Evolutionary conservation across 2,113 vertebrate genomes (phyloP).

Genomic region (Cheirogaleus medius): DNA sequence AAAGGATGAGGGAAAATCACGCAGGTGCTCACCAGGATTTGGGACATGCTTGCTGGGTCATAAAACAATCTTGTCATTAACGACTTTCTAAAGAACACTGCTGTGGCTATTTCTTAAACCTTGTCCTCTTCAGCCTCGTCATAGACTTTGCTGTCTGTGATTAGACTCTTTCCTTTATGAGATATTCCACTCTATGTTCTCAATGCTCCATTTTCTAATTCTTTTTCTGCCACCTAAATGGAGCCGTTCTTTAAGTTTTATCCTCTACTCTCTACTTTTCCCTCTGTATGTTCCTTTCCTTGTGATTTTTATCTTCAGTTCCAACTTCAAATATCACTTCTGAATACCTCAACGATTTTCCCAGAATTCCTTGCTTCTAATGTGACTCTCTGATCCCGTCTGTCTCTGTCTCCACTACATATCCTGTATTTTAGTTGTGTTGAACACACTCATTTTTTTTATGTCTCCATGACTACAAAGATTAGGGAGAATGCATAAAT

Average conservation of each 20-base stretch:
- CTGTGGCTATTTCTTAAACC: not conserved
- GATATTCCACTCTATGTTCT: not conserved
- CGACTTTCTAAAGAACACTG: not conserved
- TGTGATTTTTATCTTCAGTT: not conserved
- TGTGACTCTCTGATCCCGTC: not conserved
- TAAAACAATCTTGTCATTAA: not conserved
- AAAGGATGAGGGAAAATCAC: not conserved
- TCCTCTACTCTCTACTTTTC: not conserved
- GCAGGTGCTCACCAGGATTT: not conserved
- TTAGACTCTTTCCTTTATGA: not conserved
- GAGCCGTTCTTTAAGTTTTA: not conserved
- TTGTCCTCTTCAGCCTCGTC: not conserved
- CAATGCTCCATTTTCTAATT: not conserved
- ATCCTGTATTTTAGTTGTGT: not conserved
- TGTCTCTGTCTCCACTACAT: not conserved
- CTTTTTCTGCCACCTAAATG: not conserved
- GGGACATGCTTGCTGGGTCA: fast-evolving
- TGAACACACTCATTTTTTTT: not conserved
- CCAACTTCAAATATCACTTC: not conserved
- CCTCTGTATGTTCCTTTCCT: not conserved
- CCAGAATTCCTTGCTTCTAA: not conserved
- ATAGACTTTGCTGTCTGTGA: not conserved
- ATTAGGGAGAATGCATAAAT: not conserved
- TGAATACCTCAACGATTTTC: not conserved
- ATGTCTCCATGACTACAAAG: not conserved